Base-by-base conservation (phyloP, 2,797 vertebrate species). In the Heterohyrax brucei region DNA sequence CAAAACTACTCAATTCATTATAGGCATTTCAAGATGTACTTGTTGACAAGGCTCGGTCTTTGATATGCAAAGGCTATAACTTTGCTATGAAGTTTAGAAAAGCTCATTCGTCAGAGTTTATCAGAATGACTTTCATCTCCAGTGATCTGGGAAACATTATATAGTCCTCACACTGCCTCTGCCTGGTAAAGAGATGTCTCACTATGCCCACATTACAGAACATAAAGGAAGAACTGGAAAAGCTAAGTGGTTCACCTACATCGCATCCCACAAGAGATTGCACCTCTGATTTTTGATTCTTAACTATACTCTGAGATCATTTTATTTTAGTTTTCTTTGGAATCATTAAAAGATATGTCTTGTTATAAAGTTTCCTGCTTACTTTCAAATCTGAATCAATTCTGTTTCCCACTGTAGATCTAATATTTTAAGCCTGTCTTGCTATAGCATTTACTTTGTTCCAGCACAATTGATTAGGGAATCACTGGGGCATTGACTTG, bases 1-100 rank as follows among this genome's bases (percentile, higher is more conserved):
- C 48, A 92, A 56, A 92, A 96, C 80, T 91, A 89, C 78, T 96
- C 87, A 89, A 68, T 72, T 87, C 93, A 64, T 89, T 73, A 81
- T 6, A 79, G 68, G 94, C 8, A 94, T 92, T 89, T 68, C 56
- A 90, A 89, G 91, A 76, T 30, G 50, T 59, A 77, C 70, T 24
- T 53, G 33, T 89, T 91, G 78, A 56, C 61, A 85, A 93, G 93
- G 30, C 39, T 77, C 77, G 33, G 39, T 78, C 75, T 95, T 95
- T 83, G 73, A 93, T 91, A 82, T 22, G 21, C 19, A 91, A 94
- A 78, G 33, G 79, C 61, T 22, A 44, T 33, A 91, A 86, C 72
- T 88, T 79, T 72, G 50, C 87, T 82, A 10, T 30, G 28, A 88
- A 90, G 73, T 89, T 91, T 94, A 39, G 76, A 73, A 72, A 91